Base-by-base conservation (phyloP, 2,797 vertebrate genomes). In the Australoheros facetus region DNA sequence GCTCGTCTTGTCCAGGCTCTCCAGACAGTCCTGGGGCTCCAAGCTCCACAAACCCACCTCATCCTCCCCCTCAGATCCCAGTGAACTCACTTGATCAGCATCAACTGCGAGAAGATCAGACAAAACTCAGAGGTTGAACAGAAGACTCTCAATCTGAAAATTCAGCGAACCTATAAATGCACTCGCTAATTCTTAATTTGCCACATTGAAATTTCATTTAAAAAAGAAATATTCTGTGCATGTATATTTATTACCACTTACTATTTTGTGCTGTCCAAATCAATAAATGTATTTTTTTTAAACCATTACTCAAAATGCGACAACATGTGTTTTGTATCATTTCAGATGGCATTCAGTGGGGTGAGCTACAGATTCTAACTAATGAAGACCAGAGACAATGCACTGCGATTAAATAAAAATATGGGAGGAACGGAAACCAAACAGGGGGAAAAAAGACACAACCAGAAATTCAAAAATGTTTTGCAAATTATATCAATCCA, bases 61-160 rank as follows among this genome's bases (percentile, higher is more conserved):
- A 96, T 96, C 95, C 82, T 96, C 95, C 51, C 94, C 95, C 76
- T 96, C 96, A n/a, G 95, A 96, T 70, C 94, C 95, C 87, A 95
- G 90, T 17, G 92, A 92, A 80, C 79, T 92, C 75, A 92, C 90
- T 79, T 91, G 91, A 78, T 95, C 95, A 34, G 90, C 72, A 58
- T 94, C 94, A 73, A 94, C 95, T 95, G 87, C 10, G 58, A 74
- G 45, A 28, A 7, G 9, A 23, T 51, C 42, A 56, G 37, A 64
- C 5, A 45, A n/a, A 81, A 34, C 26, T 69, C 26, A 13, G 17
- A 81, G 39, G 30, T 79, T 3, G 55, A 26, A 32, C 8, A 21
- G 10, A 58, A 6, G 4, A 11, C 42, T 32, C 3, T 19, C 51
- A 12, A 69, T 53, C 79, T 56, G n/a, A 28, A 75, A 81, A 42